Percentiles rank a stretch among this genome's conserved stretches.
phyloP scores from a whole-genome alignment of 2,113 vertebrate species.

The Arenaria interpres region DNA sequence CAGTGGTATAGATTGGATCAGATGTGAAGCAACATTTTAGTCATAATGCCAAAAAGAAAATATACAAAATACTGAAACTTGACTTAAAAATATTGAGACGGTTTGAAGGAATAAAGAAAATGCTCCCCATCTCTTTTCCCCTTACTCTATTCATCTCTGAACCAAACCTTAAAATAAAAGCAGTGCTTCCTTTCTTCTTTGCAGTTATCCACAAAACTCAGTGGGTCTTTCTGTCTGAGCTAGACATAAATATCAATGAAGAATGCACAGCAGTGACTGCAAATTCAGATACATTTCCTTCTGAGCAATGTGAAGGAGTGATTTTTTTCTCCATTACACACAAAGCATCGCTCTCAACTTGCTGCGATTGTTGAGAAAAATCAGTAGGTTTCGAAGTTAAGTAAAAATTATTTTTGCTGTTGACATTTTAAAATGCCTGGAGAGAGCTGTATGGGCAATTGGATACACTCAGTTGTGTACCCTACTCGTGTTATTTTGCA shows the following conservation, averaged over 20 bases:
- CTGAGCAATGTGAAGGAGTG: not conserved
- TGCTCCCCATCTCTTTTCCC: not conserved
- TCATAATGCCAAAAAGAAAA: not conserved
- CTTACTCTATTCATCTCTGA: not conserved
- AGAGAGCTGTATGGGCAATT: not conserved
- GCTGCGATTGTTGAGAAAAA: not conserved
- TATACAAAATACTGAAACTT: not conserved
- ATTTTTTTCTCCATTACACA: not conserved
- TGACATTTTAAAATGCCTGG: not conserved
- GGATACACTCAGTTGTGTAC: not conserved
- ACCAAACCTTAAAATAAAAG: not conserved
- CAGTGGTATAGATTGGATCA: not conserved
- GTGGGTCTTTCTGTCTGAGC: not conserved
- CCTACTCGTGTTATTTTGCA: not conserved
- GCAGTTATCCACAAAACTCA: not conserved
- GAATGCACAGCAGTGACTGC: not conserved
- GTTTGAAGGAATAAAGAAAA: not conserved
- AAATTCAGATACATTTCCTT: slow-evolving; percentile 5
- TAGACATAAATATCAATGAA: not conserved
- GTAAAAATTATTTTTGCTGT: not conserved
- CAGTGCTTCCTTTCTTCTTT: not conserved
- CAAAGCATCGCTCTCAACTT: not conserved
- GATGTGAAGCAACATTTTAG: not conserved
- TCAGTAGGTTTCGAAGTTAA: not conserved
- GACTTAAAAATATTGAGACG: not conserved